phyloP scores from a whole-genome alignment of 1,140 invertebrate genomes.

The Trachymyrmex septentrionalis region DNA sequence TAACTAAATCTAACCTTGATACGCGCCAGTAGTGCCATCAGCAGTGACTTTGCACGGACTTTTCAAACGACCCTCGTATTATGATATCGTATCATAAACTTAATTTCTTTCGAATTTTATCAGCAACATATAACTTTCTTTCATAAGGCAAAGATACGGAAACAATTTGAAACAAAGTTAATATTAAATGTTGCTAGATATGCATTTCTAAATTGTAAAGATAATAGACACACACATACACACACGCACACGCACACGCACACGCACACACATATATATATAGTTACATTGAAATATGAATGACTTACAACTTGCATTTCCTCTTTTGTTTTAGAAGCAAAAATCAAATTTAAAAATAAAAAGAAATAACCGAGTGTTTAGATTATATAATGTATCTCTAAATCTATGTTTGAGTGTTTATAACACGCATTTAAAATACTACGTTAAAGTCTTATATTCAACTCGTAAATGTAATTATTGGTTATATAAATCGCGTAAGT shows the following conservation, averaged over 20 bases:
- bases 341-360: not conserved
- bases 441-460: conserved; percentile 24
- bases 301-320: not conserved
- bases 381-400: not conserved
- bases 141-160: not conserved
- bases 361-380: not conserved
- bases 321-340: not conserved
- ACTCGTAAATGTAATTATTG: conserved; percentile 26
- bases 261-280: too few species aligned
- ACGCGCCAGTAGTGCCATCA: too few species aligned
- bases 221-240: not conserved
- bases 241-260: too few species aligned
- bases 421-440: not conserved
- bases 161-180: not conserved
- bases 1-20: too few species aligned
- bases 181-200: not conserved
- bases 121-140: not conserved
- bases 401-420: not conserved
- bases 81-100: not conserved
- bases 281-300: not conserved
- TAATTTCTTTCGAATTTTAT: conserved; percentile 6
- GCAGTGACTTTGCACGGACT: too few species aligned
- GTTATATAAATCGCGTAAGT: not conserved
- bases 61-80: too few species aligned
- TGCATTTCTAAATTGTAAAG: not conserved